A percentile compares a stretch with the other conserved stretches of the same genome.
phyloP scores from a whole-genome alignment of 2,113 vertebrate genomes.

The Pyrgilauda ruficollis region DNA sequence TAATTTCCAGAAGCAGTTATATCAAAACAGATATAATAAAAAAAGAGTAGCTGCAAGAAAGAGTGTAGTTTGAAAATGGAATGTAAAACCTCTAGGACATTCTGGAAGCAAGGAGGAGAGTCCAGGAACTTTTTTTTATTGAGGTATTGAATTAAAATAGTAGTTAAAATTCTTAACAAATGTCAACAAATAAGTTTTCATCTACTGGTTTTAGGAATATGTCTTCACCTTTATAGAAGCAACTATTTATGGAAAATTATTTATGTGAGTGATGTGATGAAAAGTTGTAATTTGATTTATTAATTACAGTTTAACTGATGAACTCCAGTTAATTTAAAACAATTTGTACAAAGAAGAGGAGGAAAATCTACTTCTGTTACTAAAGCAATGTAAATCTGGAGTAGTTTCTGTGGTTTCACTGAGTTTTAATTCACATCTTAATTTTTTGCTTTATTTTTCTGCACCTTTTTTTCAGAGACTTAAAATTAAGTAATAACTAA shows the following conservation, averaged over 20 bases:
- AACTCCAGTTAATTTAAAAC: neutral
- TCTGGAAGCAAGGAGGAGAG: neutral
- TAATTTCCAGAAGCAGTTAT: conserved; percentile 16
- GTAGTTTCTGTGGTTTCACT: neutral
- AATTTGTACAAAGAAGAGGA: neutral
- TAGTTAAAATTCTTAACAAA: neutral
- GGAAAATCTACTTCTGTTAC: neutral
- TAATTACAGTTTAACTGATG: neutral
- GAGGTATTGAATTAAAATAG: neutral
- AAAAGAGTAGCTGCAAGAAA: neutral
- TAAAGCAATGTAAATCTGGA: neutral
- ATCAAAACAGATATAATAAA: neutral
- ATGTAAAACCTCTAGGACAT: neutral
- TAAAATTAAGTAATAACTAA: neutral
- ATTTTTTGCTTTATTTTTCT: neutral
- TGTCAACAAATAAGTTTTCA: neutral
- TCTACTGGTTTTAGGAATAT: neutral
- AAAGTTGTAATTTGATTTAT: neutral
- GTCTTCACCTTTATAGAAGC: neutral
- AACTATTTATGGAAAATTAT: neutral
- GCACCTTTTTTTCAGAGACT: neutral
- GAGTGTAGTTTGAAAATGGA: neutral
- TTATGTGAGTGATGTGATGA: neutral
- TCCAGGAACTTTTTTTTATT: neutral
- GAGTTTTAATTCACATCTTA: neutral